Conservation (phyloP, 2,888 invertebrate species). For the Ethmia dodecea region DNA sequence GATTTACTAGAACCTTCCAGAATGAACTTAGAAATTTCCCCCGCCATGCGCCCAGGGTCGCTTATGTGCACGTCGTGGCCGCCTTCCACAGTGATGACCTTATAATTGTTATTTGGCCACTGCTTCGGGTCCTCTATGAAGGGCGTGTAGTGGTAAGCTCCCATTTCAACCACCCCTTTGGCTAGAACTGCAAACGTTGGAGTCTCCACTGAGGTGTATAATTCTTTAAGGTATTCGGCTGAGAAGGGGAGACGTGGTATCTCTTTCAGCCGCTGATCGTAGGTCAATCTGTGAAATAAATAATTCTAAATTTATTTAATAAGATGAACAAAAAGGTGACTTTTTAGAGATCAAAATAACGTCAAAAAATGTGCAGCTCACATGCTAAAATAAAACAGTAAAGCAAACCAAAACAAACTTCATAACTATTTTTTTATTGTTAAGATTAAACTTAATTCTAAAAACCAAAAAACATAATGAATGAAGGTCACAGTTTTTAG, state of each 20-base stretch:
- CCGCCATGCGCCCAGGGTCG: constrained; percentile 69
- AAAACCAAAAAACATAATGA: too few relatives aligned
- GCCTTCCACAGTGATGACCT: constrained; percentile 57
- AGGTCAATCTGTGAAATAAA: constrained; percentile 34
- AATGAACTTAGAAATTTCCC: constrained; percentile 45
- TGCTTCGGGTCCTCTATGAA: constrained; percentile 36
- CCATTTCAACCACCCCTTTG: constrained; percentile 23
- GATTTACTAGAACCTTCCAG: constrained; percentile 24
- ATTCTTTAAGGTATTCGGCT: constrained; percentile 25
- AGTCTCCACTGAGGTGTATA: constrained; percentile 34
- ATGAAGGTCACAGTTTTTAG: too few relatives aligned
- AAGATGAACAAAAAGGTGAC: too few relatives aligned
- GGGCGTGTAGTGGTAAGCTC: constrained; percentile 27
- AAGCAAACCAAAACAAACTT: too few relatives aligned
- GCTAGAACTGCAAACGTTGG: constrained; percentile 47
- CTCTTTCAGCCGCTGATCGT: constrained; percentile 54
- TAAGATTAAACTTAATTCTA: too few relatives aligned
- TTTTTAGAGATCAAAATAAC: too few relatives aligned
- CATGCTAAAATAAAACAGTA: too few relatives aligned
- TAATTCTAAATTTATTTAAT: not conserved
- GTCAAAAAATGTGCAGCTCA: too few relatives aligned
- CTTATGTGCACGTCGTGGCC: constrained; percentile 79
- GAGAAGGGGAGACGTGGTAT: constrained; percentile 38
- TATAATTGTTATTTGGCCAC: constrained; percentile 48
- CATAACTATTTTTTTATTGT: too few relatives aligned